phyloP scores from a whole-genome alignment of 2,797 vertebrate genomes.

The Ara ararauna region DNA sequence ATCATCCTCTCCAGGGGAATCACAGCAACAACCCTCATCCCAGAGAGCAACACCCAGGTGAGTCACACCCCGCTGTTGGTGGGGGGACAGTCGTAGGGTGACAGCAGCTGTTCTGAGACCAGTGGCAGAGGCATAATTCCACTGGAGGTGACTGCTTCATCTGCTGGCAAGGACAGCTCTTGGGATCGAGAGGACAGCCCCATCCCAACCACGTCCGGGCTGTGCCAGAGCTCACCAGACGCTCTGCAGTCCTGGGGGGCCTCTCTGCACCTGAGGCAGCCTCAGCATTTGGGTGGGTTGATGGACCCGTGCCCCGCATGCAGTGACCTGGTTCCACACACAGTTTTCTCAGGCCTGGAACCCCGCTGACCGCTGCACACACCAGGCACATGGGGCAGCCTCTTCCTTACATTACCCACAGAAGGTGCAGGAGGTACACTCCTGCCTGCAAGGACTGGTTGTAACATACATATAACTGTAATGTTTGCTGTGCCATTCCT shows the following conservation, averaged over 20 bases:
- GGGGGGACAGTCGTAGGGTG: no score
- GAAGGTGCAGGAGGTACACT: neutral
- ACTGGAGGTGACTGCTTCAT: neutral
- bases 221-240: neutral
- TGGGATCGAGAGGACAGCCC: neutral
- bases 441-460: neutral
- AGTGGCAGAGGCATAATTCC: fast-evolving
- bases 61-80: neutral
- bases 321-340: neutral
- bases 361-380: neutral
- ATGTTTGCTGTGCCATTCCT: neutral
- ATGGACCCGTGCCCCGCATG: neutral
- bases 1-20: neutral
- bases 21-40: neutral
- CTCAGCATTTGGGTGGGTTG: neutral
- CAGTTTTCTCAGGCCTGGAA: neutral
- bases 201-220: neutral
- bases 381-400: neutral
- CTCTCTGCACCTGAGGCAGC: neutral
- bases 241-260: neutral
- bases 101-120: fast-evolving
- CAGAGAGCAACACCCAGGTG: neutral
- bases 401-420: neutral
- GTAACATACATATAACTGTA: neutral
- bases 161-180: neutral